Base-by-base conservation (phyloP, 2,113 vertebrate genomes). In the Maccullochella peelii region DNA sequence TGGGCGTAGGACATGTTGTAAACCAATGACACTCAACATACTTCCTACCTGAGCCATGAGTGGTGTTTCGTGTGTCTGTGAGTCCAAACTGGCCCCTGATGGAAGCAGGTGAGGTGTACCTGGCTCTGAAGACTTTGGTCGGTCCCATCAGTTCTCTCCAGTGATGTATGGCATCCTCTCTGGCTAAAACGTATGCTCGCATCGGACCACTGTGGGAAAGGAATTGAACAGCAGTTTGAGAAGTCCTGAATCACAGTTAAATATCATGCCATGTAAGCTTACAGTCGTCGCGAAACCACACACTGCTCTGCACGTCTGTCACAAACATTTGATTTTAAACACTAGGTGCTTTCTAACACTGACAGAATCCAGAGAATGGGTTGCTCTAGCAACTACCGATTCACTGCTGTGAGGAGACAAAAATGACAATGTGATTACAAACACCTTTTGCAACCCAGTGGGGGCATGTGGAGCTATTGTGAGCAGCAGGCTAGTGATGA, bases 81-180 rank as follows among this genome's bases (percentile, higher is more conserved):
- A 99, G 96, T 62, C 98, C 98, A 0, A 96, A 97, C 50, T 95
- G 91, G 36, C 95, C 98, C 15, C 98, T 96, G 79, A 99, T 96
- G 49, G 96, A 96, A 44, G 92, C 83, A 0, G 98, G 97, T 1
- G 96, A 92, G 0, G 90, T 91, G 86, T 97, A 93, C 71, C 93
- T 95, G 23, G 98, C 98, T 92, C 77, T 95, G 88, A 97, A 99
- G 59, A 99, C 98, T 94, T 96, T 97, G 69, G 98, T 99, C 21
- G 98, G 98, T 21, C 98, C 98, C 98, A 99, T 99, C 79, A 99
- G 76, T 0, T 94, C 95, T 75, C 98, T 96, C 98, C 98, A 99
- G 87, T 94, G 94, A 0, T 85, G 79, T 25, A 99, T 65, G 52
- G 97, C 98, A 2, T 99, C 96, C 80, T 97, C 95, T 16, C 95